phyloP scores from a whole-genome alignment of 2,797 vertebrate genomes.

The Amniataba percoides region DNA sequence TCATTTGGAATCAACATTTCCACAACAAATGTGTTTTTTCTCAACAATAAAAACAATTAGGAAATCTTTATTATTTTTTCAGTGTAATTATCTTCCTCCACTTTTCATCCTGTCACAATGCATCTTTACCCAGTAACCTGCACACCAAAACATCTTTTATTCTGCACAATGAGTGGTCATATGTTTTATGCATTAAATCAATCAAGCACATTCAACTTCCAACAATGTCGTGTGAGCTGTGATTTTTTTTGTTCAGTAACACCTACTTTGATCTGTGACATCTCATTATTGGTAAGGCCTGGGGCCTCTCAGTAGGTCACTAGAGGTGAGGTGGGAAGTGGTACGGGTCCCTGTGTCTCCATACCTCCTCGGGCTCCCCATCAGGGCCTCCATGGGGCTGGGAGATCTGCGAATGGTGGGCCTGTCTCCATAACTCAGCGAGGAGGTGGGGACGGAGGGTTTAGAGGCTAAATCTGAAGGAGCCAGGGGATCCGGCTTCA shows the following conservation, averaged over 20 bases:
- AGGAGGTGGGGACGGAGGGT: slow-evolving; percentile 2
- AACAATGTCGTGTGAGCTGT: not conserved
- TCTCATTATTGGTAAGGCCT: slow-evolving; percentile 45
- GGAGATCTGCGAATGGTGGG: slow-evolving; percentile 21
- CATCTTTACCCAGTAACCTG: slow-evolving; percentile 4
- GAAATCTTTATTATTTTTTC: not conserved
- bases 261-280: not conserved
- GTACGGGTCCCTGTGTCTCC: slow-evolving; percentile 30
- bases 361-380: slow-evolving; percentile 50
- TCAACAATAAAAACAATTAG: not conserved
- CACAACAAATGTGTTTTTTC: not conserved
- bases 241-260: not conserved
- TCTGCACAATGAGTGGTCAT: not conserved
- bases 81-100: not conserved
- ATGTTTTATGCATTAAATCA: slow-evolving; percentile 1
- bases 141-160: not conserved
- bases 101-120: not conserved
- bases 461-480: slow-evolving; percentile 6
- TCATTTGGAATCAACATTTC: slow-evolving; percentile 1
- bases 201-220: not conserved
- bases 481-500: slow-evolving; percentile 33
- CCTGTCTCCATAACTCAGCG: slow-evolving; percentile 6
- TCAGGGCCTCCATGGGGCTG: slow-evolving; percentile 76
- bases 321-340: slow-evolving; percentile 42
- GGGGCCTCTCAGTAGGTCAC: slow-evolving; percentile 59